phyloP scores from a whole-genome alignment of 2,797 vertebrate genomes.

The Sebastes glaucus region DNA sequence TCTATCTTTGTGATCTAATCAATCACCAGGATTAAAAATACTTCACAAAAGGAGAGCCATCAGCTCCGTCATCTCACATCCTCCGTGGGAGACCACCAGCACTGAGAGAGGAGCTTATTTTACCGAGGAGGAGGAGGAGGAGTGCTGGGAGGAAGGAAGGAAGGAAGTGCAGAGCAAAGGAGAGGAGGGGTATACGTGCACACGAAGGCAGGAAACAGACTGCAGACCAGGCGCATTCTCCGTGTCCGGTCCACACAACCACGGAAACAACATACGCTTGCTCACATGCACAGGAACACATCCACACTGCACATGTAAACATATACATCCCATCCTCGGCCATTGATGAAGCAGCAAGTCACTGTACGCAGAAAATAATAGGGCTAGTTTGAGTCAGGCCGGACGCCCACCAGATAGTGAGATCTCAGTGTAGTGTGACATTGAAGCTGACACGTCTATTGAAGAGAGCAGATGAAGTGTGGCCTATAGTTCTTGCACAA shows the following conservation, averaged over 20 bases:
- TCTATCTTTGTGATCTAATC: constrained; percentile 45
- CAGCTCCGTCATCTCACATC: constrained; percentile 70
- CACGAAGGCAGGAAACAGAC: constrained; percentile 78
- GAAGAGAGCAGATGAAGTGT: constrained; percentile 44
- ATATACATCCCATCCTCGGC: constrained; percentile 48
- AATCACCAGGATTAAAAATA: constrained; percentile 70
- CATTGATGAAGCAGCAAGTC: constrained; percentile 15
- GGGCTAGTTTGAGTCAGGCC: background rate
- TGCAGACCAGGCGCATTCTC: constrained; percentile 57
- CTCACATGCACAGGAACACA: constrained; percentile 62
- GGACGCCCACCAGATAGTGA: constrained; percentile 20
- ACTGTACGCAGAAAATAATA: constrained; percentile 8
- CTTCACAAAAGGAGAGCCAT: constrained; percentile 56
- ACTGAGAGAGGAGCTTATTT: constrained; percentile 71
- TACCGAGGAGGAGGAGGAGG: constrained; percentile 36
- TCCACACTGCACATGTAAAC: constrained; percentile 47
- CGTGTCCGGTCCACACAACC: constrained; percentile 52
- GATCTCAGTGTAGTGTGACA: constrained; percentile 42
- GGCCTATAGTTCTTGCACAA: constrained; percentile 25
- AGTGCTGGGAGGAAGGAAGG: constrained; percentile 77
- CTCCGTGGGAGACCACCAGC: constrained; percentile 71
- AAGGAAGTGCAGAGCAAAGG: constrained; percentile 76
- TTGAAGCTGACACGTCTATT: constrained; percentile 45
- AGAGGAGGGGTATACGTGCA: constrained; percentile 47
- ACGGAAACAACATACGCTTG: constrained; percentile 69